Conservation (phyloP, 1,140 invertebrate genomes). For the Pseudomyrmex sp. region DNA sequence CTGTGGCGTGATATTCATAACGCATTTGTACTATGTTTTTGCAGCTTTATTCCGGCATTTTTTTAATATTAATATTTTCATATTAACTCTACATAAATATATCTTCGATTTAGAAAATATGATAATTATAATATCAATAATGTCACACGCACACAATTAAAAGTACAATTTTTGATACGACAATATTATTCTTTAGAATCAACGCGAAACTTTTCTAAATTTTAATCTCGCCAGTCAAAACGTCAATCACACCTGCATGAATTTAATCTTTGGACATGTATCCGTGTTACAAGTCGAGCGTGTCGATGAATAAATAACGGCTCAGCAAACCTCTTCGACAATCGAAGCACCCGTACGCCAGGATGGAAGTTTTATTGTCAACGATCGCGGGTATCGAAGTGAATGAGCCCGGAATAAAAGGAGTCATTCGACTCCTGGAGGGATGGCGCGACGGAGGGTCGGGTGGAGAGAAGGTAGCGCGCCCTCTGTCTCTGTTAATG, state of each 20-base stretch:
- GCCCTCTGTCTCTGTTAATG: constrained; percentile 82
- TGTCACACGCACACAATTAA: not conserved
- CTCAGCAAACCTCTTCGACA: constrained; percentile 60
- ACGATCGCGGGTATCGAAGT: constrained; percentile 67
- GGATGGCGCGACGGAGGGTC: constrained; percentile 38
- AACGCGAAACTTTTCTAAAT: constrained; percentile 10
- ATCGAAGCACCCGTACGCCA: constrained; percentile 56
- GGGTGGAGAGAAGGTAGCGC: constrained; percentile 61
- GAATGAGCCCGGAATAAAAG: constrained; percentile 74
- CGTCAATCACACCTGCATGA: constrained; percentile 31
- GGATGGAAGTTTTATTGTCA: constrained; percentile 66
- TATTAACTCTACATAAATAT: too few species aligned
- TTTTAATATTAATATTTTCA: too few species aligned
- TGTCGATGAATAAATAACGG: constrained; percentile 65
- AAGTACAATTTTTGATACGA: not conserved
- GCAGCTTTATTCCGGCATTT: not conserved
- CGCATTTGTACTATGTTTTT: not conserved
- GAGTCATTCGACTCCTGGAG: constrained; percentile 46
- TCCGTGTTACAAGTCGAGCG: constrained; percentile 48
- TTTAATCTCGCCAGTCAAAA: constrained; percentile 32
- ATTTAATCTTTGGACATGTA: constrained; percentile 38
- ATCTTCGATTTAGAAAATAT: not conserved
- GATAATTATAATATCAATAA: constrained; percentile 8
- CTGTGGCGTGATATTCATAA: not conserved
- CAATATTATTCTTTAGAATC: not conserved